Evolutionary conservation across 2,888 invertebrate genomes (phyloP), one percentile per base, ranked within the genome.

Genomic region (Amiota mariae): DNA sequence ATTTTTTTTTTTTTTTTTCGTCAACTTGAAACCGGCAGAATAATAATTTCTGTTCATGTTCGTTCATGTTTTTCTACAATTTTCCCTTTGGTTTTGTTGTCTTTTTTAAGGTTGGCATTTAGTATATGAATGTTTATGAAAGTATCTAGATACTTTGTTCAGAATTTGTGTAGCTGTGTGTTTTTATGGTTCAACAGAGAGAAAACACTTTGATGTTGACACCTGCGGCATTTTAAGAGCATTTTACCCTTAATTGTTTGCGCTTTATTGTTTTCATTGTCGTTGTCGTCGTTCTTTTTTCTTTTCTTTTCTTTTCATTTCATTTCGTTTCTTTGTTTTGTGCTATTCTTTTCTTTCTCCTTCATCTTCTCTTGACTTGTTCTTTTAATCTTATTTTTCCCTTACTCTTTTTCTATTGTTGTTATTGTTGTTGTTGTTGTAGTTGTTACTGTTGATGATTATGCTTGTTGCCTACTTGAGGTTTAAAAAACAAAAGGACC

Each of bases 181-280:
- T 18, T 59, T 57, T 15, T 20, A 20, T 15, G 15, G 59, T 20
- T 59, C 20, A 20, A 18, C 18, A 15, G 54, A 15, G 20, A 20
- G 18, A 59, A 59, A 47, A 66, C 75, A 73, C 80, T 82, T 82
- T 81, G 80, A 83, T 78, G 82, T 82, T 76, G 73, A 74, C 76
- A 72, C 82, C 80, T 76, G 76, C 70, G 80, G 81, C 82, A 76
- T 76, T 71, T 72, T 76, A 36, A 6, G 72, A 63, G 63, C 74
- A 75, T 68, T 71, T 78, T 73, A 66, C 72, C 63, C 36, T 64
- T 74, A 78, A 76, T 74, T 77, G 78, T 79, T 81, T 79, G 74
- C 77, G 20, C 70, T 75, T 73, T 75, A 66, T 71, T 75, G 70
- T 66, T 67, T 74, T 67, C 61, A 48, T 36, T 36, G 36, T 6